phyloP scores from a whole-genome alignment of 2,797 vertebrate genomes.

The Apogon talboti region DNA sequence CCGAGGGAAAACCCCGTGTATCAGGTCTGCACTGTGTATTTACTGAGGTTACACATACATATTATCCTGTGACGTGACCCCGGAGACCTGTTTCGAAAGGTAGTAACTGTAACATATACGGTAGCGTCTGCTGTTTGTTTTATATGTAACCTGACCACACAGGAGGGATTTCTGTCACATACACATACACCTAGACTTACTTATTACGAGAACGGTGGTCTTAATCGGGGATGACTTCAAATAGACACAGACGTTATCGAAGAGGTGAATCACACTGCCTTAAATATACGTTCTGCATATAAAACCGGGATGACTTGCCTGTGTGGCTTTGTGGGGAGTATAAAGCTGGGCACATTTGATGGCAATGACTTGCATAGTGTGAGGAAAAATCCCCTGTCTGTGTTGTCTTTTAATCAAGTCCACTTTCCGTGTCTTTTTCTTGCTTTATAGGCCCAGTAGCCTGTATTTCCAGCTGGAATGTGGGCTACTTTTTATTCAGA shows the following conservation, averaged over 20 bases:
- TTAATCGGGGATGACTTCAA: slow-evolving; percentile 18
- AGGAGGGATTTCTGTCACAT: slow-evolving; percentile 22
- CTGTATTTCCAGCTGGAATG: slow-evolving; percentile 54
- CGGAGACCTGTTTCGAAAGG: slow-evolving; percentile 1
- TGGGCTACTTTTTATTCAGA: slow-evolving; percentile 32
- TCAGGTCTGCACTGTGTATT: slow-evolving; percentile 34
- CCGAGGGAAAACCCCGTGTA: too few relatives aligned
- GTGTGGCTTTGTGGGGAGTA: slow-evolving; percentile 29
- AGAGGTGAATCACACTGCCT: slow-evolving; percentile 19
- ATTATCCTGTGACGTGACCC: slow-evolving; percentile 36
- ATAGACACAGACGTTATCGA: slow-evolving; percentile 27
- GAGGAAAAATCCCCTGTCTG: slow-evolving; percentile 36
- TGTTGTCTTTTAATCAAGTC: slow-evolving; percentile 31
- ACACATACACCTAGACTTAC: slow-evolving; percentile 9
- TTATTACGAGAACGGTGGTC: slow-evolving; percentile 28
- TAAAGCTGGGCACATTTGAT: slow-evolving; percentile 26
- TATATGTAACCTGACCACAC: slow-evolving; percentile 38
- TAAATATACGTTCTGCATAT: slow-evolving; percentile 30
- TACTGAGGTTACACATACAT: slow-evolving; percentile 18
- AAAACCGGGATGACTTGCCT: slow-evolving; percentile 30
- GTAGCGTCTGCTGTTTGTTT: slow-evolving; percentile 40
- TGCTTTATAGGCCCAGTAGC: slow-evolving; percentile 22
- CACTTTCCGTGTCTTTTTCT: slow-evolving; percentile 24
- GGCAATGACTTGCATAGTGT: slow-evolving; percentile 19
- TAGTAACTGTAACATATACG: slow-evolving; percentile 21